Base-by-base conservation (phyloP, 2,888 invertebrate genomes). In the Agrochola macilenta region DNA sequence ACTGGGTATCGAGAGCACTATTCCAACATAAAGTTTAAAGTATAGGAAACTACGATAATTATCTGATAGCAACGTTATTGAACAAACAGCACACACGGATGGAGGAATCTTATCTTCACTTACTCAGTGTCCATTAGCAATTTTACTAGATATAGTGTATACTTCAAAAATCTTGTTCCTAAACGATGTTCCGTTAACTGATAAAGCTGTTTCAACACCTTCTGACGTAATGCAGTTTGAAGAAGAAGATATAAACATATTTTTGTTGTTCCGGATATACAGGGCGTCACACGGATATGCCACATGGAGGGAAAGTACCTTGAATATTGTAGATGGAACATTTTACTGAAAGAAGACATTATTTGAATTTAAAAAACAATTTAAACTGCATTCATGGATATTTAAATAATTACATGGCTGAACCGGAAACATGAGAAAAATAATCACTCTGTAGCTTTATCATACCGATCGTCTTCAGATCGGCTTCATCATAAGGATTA, bases 21-120 rank as follows among this genome's bases (percentile, higher is more conserved):
- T 35, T 58, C 84, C 87, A 90, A 88, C 86, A 78, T 69, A 69
- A 43, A 72, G 52, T 86, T 79, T 82, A 87, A 87, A 90, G 88
- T 79, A 85, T 91, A 93, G 92, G 90, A 91, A 93, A 93, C 91
- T 91, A 90, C 89, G 89, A 91, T 91, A 85, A 92, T 91, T 93
- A 93, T 94, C 92, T 88, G 92, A 92, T 93, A 93, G 58, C 79
- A 88, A 82, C 81, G 88, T 79, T 91, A 90, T 90, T 91, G 90
- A 89, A 89, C 91, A 92, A 93, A 93, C 89, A 93, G 84, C 85
- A 80, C 39, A 79, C 72, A 82, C 84, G 87, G 87, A 90, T 91
- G 91, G 88, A 90, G 88, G 84, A 84, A 87, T 85, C 84, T 89
- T 93, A 92, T 93, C 92, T 77, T 69, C 68, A 60, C 63, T 79